Evolutionary conservation across 2,797 vertebrate species (phyloP).

Genomic region (Lutjanus campechanus): DNA sequence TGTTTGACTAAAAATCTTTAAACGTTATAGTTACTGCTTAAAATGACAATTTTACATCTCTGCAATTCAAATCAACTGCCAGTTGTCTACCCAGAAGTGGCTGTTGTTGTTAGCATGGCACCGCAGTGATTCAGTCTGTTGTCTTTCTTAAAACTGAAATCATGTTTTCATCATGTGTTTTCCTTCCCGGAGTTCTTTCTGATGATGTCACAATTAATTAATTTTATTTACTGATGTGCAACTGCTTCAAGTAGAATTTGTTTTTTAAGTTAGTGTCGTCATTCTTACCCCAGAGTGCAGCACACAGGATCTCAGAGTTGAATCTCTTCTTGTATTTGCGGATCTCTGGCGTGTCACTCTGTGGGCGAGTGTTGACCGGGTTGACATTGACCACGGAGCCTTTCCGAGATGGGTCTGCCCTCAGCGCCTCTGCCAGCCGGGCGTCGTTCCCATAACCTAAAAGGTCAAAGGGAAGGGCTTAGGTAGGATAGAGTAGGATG

Average conservation of each 20-base stretch:
- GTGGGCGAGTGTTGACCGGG: constrained; percentile 96
- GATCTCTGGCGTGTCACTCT: constrained; percentile 98
- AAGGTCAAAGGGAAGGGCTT: constrained; percentile 72
- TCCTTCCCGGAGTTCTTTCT: too few relatives aligned
- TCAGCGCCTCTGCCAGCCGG: constrained; percentile 94
- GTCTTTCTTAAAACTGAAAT: background rate
- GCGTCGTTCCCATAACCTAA: constrained; percentile 94
- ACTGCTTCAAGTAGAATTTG: background rate
- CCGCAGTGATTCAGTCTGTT: background rate
- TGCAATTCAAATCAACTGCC: too few relatives aligned
- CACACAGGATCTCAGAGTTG: constrained; percentile 98
- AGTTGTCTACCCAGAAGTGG: too few relatives aligned
- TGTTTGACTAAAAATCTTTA: too few relatives aligned
- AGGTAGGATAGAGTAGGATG: constrained; percentile 60
- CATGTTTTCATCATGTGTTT: background rate
- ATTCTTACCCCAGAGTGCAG: constrained; percentile 95
- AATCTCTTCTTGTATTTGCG: constrained; percentile 99
- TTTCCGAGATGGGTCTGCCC: constrained; percentile 95
- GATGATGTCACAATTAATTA: too few relatives aligned
- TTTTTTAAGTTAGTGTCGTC: background rate
- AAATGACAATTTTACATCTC: too few relatives aligned
- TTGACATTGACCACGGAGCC: constrained; percentile 99
- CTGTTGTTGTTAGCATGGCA: too few relatives aligned
- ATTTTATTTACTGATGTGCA: background rate
- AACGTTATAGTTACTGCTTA: too few relatives aligned